Evolutionary conservation across 2,113 vertebrate species (phyloP), one percentile per base, ranked within the genome.

Genomic region (Phalacrocorax pelagicus): DNA sequence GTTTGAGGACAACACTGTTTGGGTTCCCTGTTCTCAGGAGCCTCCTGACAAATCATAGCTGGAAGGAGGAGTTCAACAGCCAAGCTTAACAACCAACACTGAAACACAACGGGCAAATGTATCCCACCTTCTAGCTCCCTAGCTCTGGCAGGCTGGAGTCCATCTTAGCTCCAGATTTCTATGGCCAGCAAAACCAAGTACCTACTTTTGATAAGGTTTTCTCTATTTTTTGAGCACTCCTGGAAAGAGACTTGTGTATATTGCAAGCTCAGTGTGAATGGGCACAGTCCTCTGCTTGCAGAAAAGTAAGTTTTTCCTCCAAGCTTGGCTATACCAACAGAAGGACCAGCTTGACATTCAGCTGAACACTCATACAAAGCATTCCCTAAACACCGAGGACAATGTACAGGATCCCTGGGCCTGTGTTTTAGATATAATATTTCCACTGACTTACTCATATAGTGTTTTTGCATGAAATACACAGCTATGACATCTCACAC

Each of bases 81-180:
- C 62, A 40, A 67, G 44, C 51, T 74, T 49, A 22, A 36, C 16
- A 47, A 34, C 21, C 71, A 21, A 8, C 32, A 16, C 38, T 38
- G 54, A 49, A 81, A 65, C 32, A 18, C 58, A 58, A 30, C 0
- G 1, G 38, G 55, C 0, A 1, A 51, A 63, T 7, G 26, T 13
- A 51, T 10, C 82, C 22, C 73, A 71, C 42, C 72, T 73, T 30
- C 17, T 14, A 84, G 27, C 26, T 54, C 61, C 29, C 34, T 24
- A 21, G 12, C 26, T 63, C 62, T 59, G 40, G 9, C 6, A 15
- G 72, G 73, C 83, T 55, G 14, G 34, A 78, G 24, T n/a, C 47
- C 66, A 27, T 22, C 69, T 34, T 13, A 40, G 29, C 61, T 83
- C 42, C 49, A 52, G 21, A 46, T 27, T 51, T 69, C 47, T 21